Percentiles rank a stretch among this genome's conserved stretches.
Conservation (phyloP, 2,113 vertebrate species). For the Crocuta crocuta region DNA sequence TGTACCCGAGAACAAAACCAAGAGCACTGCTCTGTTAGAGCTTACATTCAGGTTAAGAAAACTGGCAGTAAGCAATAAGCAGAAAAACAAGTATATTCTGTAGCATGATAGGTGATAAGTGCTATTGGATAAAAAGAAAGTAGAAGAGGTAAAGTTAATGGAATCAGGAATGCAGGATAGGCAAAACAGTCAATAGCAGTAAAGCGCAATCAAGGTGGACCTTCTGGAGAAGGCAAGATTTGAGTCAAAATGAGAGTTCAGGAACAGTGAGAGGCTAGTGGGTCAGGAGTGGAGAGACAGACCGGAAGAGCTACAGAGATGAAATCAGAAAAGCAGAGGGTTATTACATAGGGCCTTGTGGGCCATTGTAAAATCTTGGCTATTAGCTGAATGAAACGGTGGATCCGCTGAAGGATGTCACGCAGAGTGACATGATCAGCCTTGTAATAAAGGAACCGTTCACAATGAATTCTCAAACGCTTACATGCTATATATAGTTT, state of each 20-base stretch:
- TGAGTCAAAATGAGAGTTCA: background rate
- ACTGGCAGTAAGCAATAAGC: background rate
- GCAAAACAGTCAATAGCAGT: no score
- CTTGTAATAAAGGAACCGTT: background rate
- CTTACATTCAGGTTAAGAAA: background rate
- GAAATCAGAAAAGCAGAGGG: background rate
- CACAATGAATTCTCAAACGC: background rate
- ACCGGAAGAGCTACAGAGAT: background rate
- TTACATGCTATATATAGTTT: background rate
- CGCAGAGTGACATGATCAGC: background rate
- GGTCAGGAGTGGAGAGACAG: background rate
- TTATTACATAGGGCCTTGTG: background rate
- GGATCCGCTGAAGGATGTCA: background rate
- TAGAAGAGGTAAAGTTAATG: background rate
- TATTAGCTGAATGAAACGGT: background rate
- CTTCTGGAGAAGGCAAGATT: background rate
- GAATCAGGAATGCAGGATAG: rapidly evolving
- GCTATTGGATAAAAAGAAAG: background rate
- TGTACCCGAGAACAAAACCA: background rate
- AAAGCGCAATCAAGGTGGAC: background rate
- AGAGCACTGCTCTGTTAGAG: background rate
- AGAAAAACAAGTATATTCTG: background rate
- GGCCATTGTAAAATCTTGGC: background rate
- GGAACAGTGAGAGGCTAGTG: background rate
- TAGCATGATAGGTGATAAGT: background rate